Base-by-base conservation (phyloP, 2,888 invertebrate species). In the Acleris cristana region DNA sequence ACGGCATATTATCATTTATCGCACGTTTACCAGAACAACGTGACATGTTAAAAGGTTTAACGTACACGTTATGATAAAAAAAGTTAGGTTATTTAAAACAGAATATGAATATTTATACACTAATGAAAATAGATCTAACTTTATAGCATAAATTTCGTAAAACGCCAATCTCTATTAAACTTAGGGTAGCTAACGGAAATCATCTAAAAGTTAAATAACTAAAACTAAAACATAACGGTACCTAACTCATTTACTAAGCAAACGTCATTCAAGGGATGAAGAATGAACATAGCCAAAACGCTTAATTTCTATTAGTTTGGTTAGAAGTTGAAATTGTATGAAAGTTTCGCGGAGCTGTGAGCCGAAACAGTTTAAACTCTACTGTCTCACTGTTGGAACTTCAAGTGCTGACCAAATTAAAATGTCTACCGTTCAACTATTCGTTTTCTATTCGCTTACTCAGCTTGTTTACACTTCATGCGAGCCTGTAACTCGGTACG, bases 341-440 rank as follows among this genome's bases (percentile, higher is more conserved):
- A 52, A 54, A 34, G 30, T 69, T 45, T 18, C 18, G 54, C 21
- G 19, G 23, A 54, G 30, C 16, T n/a, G 59, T 51, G 45, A 53
- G 54, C 51, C 57, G 44, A 62, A 70, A 67, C 61, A 60, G 48
- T 65, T 64, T 62, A 45, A 65, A 59, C 64, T 64, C 30, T 61
- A 67, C n/a, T n/a, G n/a, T n/a, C n/a, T 51, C 64, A 51, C 40
- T 59, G 53, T 34, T 19, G 21, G 30, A 56, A 60, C 63, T 60
- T 54, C 45, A 18, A 54, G 53, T 56, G 53, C 52, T 53, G 58
- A 53, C 59, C 64, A 58, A 64, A 70, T 70, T 64, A 65, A 60
- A 64, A 64, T 60, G 51, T 55, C 61, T 54, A 45, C 57, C 19
- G 7, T 23, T 26, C 12, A 57, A 63, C 57, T 48, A 26, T 23